Base-by-base conservation (phyloP, 2,113 vertebrate genomes). In the Passer montanus region DNA sequence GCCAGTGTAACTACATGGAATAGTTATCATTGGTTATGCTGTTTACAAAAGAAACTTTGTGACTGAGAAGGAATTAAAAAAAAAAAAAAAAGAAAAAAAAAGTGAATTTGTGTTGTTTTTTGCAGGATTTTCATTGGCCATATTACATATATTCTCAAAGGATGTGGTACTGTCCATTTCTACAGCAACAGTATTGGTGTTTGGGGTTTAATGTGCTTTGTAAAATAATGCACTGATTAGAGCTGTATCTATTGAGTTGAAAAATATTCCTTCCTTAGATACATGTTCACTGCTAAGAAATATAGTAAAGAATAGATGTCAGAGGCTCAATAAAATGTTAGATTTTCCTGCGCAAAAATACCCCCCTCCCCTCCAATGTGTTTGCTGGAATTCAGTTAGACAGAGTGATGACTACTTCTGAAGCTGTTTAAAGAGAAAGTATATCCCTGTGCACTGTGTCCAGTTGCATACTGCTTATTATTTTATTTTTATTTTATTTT, bases 341-440 rank as follows among this genome's bases (percentile, higher is more conserved):
- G 28, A 89, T 70, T 64, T 58, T 70, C 21, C 16, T 68, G 6
- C 52, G 18, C 6, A 30, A 72, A 69, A 83, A 68, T 2, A 4
- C 2, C 1, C 1, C 1, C 8, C 5, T 27, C 1, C 7, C 8
- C 4, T 50, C 16, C 6, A 67, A 13, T 10, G 9, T 22, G 21
- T 68, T 68, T 52, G 11, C 27, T 31, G 18, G 9, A 77, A 52
- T 52, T 77, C 37, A 37, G 11, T 47, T 64, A 28, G 27, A 47
- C 23, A 74, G 28, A 68, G 12, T 46, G 10, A 63, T 47, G 24
- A 44, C 13, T 60, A 11, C 15, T 66, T 55, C 20, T 75, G 47
- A 70, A 53, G 28, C 13, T 76, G 17, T 86, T 96, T 44, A 39
- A 8, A 62, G 37, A 33, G 30, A 52, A 90, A 70, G 2, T 1